Evolutionary conservation across 35 echinoderm and acorn worm species (phyloP), one percentile per base, ranked within the genome.

Genomic region (Apostichopus parvimensis): DNA sequence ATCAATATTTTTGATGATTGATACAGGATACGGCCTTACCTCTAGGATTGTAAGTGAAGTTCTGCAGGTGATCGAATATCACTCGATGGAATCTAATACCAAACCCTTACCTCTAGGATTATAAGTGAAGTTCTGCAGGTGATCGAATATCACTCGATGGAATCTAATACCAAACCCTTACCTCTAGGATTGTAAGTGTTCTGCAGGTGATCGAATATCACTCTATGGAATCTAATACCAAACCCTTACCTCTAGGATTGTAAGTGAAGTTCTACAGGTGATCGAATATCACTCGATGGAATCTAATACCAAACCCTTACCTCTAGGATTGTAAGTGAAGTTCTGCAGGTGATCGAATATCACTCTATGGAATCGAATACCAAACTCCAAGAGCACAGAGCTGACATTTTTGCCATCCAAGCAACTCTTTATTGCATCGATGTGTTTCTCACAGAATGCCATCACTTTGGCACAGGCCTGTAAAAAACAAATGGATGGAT

Each of bases 391-490:
- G 58, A 95, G 73, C 22, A 95, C 93, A 45, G 94, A 90, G 14
- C 93, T 94, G 91, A 98, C 91, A 79, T 98, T 98, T 87, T 98
- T 98, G 13, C 96, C 96, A 91, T 98, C 96, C 64, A 98, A 78
- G 72, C 94, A 94, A 6, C 72, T 73, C 77, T 94, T 98, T 21
- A 98, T 94, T 1, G 90, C 93, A 1, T 91, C 80, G 13, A 95
- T 94, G 79, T 98, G 96, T 77, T 93, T 95, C 26, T 94, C 93
- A 72, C 93, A 91, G 87, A 96, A 98, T 53, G 90, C 84, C 17
- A 98, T 89, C 54, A 98, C 96, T 65, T 95, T 95, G 9, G 86
- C 79, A 93, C 96, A 98, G 71, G 96, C 96, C 96, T 98, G 86
- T 66, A 17, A 91, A 94, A 77, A 91, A 60, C 25, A 73, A 26